Conservation (phyloP, 2,888 invertebrate species). For the Acheta domesticus region DNA sequence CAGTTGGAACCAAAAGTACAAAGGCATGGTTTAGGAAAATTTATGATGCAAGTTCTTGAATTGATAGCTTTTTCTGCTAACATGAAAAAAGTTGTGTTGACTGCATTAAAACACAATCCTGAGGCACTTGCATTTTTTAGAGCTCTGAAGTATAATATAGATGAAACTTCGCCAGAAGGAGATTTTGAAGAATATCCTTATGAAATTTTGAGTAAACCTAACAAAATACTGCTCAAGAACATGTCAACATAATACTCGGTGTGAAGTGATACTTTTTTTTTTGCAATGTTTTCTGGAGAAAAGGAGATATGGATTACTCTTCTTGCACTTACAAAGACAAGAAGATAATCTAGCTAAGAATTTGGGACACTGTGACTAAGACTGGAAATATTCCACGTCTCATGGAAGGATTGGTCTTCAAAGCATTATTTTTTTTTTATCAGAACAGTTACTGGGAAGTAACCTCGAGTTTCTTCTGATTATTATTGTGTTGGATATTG, state of each 20-base stretch:
- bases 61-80: slow-evolving; percentile 67
- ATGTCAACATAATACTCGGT: not conserved
- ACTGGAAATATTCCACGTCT: too few relatives aligned
- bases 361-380: too few relatives aligned
- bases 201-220: slow-evolving; percentile 60
- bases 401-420: too few relatives aligned
- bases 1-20: slow-evolving; percentile 70
- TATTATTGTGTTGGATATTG: too few relatives aligned
- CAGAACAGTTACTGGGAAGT: too few relatives aligned
- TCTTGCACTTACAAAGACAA: too few relatives aligned
- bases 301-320: too few relatives aligned
- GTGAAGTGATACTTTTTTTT: too few relatives aligned
- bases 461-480: too few relatives aligned
- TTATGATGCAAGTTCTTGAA: slow-evolving; percentile 71
- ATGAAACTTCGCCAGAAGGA: slow-evolving; percentile 64
- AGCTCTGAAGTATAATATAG: slow-evolving; percentile 64
- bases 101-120: slow-evolving; percentile 76
- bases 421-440: too few relatives aligned
- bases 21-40: slow-evolving; percentile 77
- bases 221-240: slow-evolving; percentile 43
- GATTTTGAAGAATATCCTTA: slow-evolving; percentile 56
- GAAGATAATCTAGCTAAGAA: too few relatives aligned
- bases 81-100: slow-evolving; percentile 78
- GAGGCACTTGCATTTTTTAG: slow-evolving; percentile 70
- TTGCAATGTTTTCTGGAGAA: too few relatives aligned